Evolutionary conservation across 2,888 invertebrate species (phyloP).

Genomic region (Chrysomela aeneicollis): DNA sequence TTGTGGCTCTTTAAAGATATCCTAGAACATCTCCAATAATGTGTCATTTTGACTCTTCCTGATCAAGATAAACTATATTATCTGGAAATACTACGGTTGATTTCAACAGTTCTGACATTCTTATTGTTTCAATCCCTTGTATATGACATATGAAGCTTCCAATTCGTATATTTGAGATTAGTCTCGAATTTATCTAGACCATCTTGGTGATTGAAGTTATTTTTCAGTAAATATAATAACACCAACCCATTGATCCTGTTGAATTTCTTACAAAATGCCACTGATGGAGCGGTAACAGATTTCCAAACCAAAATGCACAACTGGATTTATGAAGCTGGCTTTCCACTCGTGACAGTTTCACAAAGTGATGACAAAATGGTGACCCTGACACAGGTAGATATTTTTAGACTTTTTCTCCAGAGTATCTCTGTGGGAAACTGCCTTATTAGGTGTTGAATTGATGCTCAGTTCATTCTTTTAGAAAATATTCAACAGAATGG

Average conservation of each 20-base stretch:
- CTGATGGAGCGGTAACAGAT: constrained; percentile 7
- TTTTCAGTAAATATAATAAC: constrained; percentile 57
- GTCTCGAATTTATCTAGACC: too few relatives aligned
- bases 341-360: constrained; percentile 65
- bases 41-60: too few relatives aligned
- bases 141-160: too few relatives aligned
- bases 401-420: too few relatives aligned
- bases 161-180: too few relatives aligned
- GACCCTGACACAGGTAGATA: constrained; percentile 38
- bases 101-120: too few relatives aligned
- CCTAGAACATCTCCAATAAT: too few relatives aligned
- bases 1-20: too few relatives aligned
- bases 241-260: constrained; percentile 65
- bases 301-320: constrained; percentile 61
- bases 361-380: constrained; percentile 24
- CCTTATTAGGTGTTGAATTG: background rate
- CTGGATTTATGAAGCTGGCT: constrained; percentile 70
- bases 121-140: too few relatives aligned
- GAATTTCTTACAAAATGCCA: constrained; percentile 57
- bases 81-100: too few relatives aligned
- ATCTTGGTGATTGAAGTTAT: too few relatives aligned
- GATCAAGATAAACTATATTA: too few relatives aligned
- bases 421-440: background rate
- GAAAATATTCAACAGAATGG: constrained; percentile 32
- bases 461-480: constrained; percentile 26